Base-by-base conservation (phyloP, 2,888 invertebrate species). In the Acrobasis suavella region DNA sequence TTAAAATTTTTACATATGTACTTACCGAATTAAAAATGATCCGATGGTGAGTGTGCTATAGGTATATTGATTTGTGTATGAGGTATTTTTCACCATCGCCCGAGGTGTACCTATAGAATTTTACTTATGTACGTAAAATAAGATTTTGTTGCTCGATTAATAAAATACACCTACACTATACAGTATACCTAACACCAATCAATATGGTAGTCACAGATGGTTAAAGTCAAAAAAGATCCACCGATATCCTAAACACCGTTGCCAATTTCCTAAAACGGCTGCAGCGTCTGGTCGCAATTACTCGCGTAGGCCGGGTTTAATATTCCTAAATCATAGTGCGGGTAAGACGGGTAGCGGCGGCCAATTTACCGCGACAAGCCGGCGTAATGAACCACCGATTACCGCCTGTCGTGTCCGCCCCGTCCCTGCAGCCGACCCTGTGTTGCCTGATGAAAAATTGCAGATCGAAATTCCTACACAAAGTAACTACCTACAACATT, bases 321-420 rank as follows among this genome's bases (percentile, higher is more conserved):
- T 79, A 78, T 77, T 74, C 72, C 72, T 80, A 80, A 80, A 81
- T 80, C 79, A 80, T 78, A 78, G 76, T 72, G 74, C 77, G 81
- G 72, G 81, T 82, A 79, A 78, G 78, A 74, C 82, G 76, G 81
- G 74, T 51, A 80, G 81, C 76, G 64, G 76, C 71, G 72, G 68
- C 72, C 71, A 73, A 72, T 72, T 71, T 68, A 70, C 70, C 59
- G 55, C 55, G 59, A 51, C 64, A 59, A 63, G 65, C 60, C 60
- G 51, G 55, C 38, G 65, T 64, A 67, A 64, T 65, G 64, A 58
- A 49, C 63, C 65, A 54, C 49, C 66, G 64, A 66, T 66, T 68
- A 68, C 66, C n/a, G 59, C 58, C 46, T 61, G 60, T 61, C 54
- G 64, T 66, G 58, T 66, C 66, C 65, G 72, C 70, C 67, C 65